Evolutionary conservation across 2,113 vertebrate genomes (phyloP).

Genomic region (Callorhinus ursinus): DNA sequence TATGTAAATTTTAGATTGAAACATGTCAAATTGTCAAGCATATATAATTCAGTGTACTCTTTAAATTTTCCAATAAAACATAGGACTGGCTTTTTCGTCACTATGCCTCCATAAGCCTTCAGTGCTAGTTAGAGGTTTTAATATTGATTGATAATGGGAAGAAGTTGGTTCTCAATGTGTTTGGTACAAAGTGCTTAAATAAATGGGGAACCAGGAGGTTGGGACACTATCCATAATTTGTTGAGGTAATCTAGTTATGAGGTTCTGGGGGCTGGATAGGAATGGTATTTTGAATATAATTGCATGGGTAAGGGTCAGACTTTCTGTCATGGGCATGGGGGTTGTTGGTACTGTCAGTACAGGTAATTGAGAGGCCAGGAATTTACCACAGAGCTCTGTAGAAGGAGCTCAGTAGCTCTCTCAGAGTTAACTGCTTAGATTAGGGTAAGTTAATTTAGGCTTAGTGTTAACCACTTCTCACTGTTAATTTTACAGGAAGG

Average conservation of each 20-base stretch:
- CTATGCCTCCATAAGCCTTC: background rate
- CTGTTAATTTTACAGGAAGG: conserved; percentile 47
- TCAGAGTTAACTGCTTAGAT: background rate
- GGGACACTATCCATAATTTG: background rate
- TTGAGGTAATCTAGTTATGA: background rate
- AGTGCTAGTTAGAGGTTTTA: background rate
- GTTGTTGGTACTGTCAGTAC: background rate
- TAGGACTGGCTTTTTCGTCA: background rate
- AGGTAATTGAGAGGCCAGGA: background rate
- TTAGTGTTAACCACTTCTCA: background rate
- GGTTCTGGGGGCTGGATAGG: background rate
- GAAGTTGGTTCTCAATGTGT: background rate
- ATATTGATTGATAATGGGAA: background rate
- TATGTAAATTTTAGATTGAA: background rate
- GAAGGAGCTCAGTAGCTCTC: background rate
- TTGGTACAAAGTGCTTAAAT: background rate
- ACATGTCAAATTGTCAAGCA: background rate
- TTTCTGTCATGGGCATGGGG: background rate
- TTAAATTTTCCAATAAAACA: conserved; percentile 3
- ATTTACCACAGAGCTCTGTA: background rate
- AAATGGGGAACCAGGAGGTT: background rate
- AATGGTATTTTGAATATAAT: background rate
- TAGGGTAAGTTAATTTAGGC: background rate
- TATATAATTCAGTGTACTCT: background rate
- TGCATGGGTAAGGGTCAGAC: background rate